These are phyloP conservation scores for Atractosteus spatula DNA, from an alignment of 2,113 vertebrate species.

Conservation along the genomic window DNA sequence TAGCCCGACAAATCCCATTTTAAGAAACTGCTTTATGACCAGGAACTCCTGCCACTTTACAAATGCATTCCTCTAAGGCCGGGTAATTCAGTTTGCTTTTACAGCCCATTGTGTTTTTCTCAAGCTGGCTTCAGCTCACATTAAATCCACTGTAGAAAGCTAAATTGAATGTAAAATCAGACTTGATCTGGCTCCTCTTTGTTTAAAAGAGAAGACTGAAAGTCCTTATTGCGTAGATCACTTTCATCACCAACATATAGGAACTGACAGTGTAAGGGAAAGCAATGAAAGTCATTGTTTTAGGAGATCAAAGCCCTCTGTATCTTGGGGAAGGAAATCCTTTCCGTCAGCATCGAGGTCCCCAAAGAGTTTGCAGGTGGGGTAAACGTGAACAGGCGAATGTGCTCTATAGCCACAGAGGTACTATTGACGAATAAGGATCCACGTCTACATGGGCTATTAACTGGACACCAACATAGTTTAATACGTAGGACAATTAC, in stretches of 20 bases:
- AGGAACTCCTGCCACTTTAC: slow-evolving; percentile 83
- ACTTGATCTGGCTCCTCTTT: slow-evolving; percentile 76
- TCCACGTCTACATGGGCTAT: too few species aligned
- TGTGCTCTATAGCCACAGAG: neutral
- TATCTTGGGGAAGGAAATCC: slow-evolving; percentile 80
- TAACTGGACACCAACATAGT: too few species aligned
- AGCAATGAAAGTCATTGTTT: slow-evolving; percentile 86
- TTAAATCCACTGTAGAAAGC: slow-evolving; percentile 80
- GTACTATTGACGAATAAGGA: too few species aligned
- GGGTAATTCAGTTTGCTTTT: slow-evolving; percentile 85
- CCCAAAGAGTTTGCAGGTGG: slow-evolving; percentile 72
- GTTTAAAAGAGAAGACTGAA: slow-evolving; percentile 77
- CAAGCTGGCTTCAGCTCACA: slow-evolving; percentile 78
- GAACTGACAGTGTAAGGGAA: slow-evolving; percentile 71
- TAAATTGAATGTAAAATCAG: slow-evolving; percentile 78
- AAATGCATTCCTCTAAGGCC: slow-evolving; percentile 84
- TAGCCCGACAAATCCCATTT: slow-evolving; percentile 78
- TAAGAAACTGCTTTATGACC: slow-evolving; percentile 80
- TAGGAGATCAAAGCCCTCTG: slow-evolving; percentile 80
- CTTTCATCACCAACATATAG: slow-evolving; percentile 84
- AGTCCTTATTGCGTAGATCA: slow-evolving; percentile 73
- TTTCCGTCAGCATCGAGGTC: slow-evolving; percentile 78
- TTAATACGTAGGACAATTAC: too few species aligned
- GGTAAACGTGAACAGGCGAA: slow-evolving; percentile 9
- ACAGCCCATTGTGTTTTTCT: slow-evolving; percentile 82